Evolutionary conservation across 2,113 vertebrate species (phyloP).

Genomic region (Dicerorhinus sumatrensis): DNA sequence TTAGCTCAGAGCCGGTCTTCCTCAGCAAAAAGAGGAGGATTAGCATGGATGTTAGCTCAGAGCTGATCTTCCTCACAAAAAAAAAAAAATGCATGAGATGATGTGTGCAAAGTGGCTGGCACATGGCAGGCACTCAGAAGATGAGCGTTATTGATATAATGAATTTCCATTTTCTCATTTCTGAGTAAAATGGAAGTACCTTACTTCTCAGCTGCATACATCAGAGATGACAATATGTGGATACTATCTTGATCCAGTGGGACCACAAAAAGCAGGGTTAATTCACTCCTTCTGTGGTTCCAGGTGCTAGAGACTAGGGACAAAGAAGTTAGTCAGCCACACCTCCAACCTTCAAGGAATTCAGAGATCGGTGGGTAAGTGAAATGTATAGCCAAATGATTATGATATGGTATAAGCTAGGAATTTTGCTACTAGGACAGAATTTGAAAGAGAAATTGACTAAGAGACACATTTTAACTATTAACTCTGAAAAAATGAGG

Average conservation of each 20-base stretch:
- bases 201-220: not conserved
- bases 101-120: not conserved
- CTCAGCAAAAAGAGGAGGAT: too few species aligned
- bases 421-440: not conserved
- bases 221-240: not conserved
- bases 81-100: not conserved
- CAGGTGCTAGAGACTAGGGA: not conserved
- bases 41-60: too few species aligned
- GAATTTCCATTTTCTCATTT: not conserved
- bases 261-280: not conserved
- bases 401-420: not conserved
- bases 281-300: not conserved
- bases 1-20: too few species aligned
- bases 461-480: not conserved
- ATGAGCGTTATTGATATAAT: not conserved
- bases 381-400: not conserved
- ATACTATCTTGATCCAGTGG: not conserved
- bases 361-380: not conserved
- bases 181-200: not conserved
- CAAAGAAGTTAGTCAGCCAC: not conserved
- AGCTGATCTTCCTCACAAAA: too few species aligned
- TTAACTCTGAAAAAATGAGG: not conserved
- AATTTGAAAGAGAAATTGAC: conserved; percentile 26
- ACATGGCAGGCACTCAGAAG: not conserved
- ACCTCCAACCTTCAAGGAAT: not conserved